Evolutionary conservation across 2,797 vertebrate genomes (phyloP).

Genomic region (Cirrhinus molitorella): DNA sequence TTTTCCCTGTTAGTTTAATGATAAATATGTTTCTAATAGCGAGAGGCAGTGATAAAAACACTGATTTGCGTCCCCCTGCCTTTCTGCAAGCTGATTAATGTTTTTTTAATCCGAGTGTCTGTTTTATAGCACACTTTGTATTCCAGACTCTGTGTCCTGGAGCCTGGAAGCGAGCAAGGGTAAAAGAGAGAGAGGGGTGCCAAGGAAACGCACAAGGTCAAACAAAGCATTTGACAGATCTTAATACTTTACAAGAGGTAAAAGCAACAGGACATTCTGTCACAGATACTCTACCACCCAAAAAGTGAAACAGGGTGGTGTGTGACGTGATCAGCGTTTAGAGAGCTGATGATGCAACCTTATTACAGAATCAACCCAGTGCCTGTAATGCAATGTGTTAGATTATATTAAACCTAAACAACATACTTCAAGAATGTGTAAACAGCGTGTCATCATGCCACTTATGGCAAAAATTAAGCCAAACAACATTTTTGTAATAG

Average conservation of each 20-base stretch:
- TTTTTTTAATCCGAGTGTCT: constrained; percentile 9
- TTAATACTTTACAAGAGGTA: neutral
- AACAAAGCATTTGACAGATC: constrained; percentile 16
- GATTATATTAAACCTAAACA: neutral
- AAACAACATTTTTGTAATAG: constrained; percentile 1
- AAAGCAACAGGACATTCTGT: constrained; percentile 5
- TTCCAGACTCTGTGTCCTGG: constrained; percentile 34
- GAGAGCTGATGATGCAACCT: neutral
- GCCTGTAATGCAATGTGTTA: neutral
- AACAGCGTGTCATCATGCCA: no score
- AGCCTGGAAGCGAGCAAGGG: constrained; percentile 29
- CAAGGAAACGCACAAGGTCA: constrained; percentile 35
- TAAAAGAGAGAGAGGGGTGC: neutral
- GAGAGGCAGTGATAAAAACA: neutral
- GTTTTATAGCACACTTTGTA: constrained; percentile 54
- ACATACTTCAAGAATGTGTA: neutral
- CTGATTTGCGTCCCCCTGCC: neutral
- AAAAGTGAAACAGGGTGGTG: neutral
- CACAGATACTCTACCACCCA: constrained; percentile 13
- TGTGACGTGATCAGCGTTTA: neutral
- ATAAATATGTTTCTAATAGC: neutral
- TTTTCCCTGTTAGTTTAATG: neutral
- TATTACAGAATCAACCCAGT: neutral
- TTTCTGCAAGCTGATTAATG: constrained; percentile 1
- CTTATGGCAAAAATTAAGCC: constrained; percentile 23